Conservation (phyloP, 1,140 invertebrate genomes). For the Heliconius himera region DNA sequence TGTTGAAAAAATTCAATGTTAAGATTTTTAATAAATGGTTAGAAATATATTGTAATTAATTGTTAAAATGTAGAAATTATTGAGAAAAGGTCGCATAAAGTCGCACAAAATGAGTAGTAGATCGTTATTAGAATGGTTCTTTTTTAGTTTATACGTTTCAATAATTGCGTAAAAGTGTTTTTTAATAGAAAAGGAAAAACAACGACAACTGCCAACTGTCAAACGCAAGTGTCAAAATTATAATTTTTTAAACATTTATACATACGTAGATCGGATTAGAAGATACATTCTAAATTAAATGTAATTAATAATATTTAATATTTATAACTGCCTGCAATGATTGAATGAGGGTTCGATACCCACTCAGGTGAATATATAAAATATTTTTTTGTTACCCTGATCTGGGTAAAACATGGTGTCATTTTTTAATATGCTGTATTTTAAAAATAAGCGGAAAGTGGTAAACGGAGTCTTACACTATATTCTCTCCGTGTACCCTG, state of each 20-base stretch:
- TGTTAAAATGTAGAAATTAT: slow-evolving; percentile 63
- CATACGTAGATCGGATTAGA: neutral
- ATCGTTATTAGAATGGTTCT: slow-evolving; percentile 36
- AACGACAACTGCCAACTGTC: slow-evolving; percentile 41
- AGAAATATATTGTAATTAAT: slow-evolving; percentile 59
- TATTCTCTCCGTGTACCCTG: neutral
- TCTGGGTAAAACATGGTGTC: neutral
- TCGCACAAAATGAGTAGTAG: slow-evolving; percentile 63
- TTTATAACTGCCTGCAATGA: neutral
- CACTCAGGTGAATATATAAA: neutral
- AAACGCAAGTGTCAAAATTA: slow-evolving; percentile 40
- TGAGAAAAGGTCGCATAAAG: slow-evolving; percentile 56
- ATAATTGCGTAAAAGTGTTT: slow-evolving; percentile 26
- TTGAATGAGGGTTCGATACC: neutral
- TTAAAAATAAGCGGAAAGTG: neutral
- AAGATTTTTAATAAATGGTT: slow-evolving; percentile 64
- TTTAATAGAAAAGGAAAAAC: neutral
- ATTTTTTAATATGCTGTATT: neutral
- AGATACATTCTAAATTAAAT: slow-evolving; percentile 13
- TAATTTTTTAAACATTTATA: slow-evolving; percentile 24
- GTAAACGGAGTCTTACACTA: neutral
- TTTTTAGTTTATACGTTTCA: slow-evolving; percentile 28
- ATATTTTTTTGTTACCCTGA: neutral
- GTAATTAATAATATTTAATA: slow-evolving; percentile 2
- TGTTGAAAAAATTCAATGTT: slow-evolving; percentile 52